These are phyloP conservation scores for Actenoides hombroni DNA, from an alignment of 2,113 vertebrate genomes.

Conservation along the genomic window DNA sequence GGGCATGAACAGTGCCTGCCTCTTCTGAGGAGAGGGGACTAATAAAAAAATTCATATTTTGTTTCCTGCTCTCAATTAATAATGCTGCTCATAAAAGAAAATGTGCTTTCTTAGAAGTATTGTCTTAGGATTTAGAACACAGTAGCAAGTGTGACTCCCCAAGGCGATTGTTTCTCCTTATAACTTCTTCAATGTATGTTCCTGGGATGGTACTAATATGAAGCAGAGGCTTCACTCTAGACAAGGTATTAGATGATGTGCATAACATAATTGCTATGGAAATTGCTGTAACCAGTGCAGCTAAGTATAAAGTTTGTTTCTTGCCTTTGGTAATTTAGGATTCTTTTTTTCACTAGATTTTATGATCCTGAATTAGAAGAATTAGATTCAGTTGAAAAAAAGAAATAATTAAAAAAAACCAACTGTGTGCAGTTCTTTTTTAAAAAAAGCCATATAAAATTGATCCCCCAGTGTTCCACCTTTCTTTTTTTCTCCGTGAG, in stretches of 20 bases:
- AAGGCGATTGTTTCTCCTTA: neutral
- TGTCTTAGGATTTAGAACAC: neutral
- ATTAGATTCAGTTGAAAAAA: neutral
- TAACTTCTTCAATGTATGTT: slow-evolving; percentile 1
- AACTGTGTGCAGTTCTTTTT: neutral
- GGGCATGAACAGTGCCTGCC: neutral
- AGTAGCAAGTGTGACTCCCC: neutral
- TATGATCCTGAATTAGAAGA: neutral
- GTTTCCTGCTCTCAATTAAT: neutral
- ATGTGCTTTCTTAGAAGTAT: neutral
- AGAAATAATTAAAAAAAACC: neutral
- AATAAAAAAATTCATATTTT: neutral
- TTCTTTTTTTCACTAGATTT: neutral
- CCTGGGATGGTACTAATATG: neutral
- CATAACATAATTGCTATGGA: slow-evolving; percentile 15
- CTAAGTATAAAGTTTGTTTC: neutral
- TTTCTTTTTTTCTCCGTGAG: neutral
- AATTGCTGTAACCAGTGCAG: neutral
- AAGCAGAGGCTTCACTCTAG: slow-evolving; percentile 5
- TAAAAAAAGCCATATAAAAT: neutral
- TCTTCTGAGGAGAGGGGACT: neutral
- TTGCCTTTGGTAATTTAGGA: neutral
- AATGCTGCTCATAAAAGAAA: neutral
- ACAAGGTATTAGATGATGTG: slow-evolving; percentile 9
- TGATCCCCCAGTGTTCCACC: neutral